Base-by-base conservation (phyloP, 2,888 invertebrate genomes). In the Rhopalosiphum nymphaeae region DNA sequence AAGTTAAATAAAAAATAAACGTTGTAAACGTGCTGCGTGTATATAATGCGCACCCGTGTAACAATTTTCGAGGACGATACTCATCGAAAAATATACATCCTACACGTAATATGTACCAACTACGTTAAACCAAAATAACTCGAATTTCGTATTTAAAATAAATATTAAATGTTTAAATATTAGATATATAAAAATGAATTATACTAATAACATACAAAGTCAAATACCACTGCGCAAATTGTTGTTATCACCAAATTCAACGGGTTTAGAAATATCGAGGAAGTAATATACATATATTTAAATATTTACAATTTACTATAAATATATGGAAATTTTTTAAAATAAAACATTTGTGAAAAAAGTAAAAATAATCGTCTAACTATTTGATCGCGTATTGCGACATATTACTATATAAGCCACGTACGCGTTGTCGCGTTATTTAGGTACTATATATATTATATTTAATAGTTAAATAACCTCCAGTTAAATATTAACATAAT, bases 271-370 rank as follows among this genome's bases (percentile, higher is more conserved):
- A 36, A 78, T 26, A 5, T 44, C 9, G 21, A 36, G 78, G 78
- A 78, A 29, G 21, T 36, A 67, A 57, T 57, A 26, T 57, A 57
- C 25, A 29, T 26, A 61, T 36, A n/a, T 36, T 46, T n/a, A 21
- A 13, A 46, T 0, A 9, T 90, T 0, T n/a, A 90, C 4, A 57
- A 44, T 13, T 16, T 67, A 67, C 16, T n/a, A 5, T 16, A 16
- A 67, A 67, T 36, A 0, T 67, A 67, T 67, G 16, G n/a, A 67
- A 11, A 57, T 57, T 42, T 2, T 57, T 57, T 25, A 21, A 67
- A 67, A n/a, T 16, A 90, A 90, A 90, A 67, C 3, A n/a, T 90
- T 26, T 53, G 36, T 21, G 26, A 78, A 91, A 91, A 91, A 53
- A 44, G 42, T 29, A 61, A 89, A 89, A 53, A 49, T 3, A 84